Evolutionary conservation across 2,888 invertebrate genomes (phyloP), one percentile per base, ranked within the genome.

Genomic region (Tineola bisselliella): DNA sequence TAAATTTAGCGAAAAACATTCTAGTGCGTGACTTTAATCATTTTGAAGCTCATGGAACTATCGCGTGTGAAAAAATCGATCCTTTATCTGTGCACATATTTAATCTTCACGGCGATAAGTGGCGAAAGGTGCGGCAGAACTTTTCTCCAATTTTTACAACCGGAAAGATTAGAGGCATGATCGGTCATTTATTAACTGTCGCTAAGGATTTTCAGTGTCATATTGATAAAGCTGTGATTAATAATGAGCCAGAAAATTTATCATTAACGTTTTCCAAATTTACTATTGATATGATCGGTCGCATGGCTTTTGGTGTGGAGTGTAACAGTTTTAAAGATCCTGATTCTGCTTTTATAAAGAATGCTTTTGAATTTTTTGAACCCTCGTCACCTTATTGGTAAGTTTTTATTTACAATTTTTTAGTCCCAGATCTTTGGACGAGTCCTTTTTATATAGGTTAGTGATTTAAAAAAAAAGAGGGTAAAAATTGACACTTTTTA

Each of bases 11-110:
- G 1, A 90, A 90, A 65, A 79, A 87, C 60, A 81, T 92, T 17
- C 70, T 92, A 66, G 84, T 88, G 54, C 88, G 86, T 66, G 91
- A 92, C 69, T 92, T 91, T 65, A 81, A 80, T 11, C 79, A 90
- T 71, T 92, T 93, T 65, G 88, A 89, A 71, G 91, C 92, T 66
- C 89, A 91, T 58, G 92, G 91, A 0, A 79, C 88, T 25, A 33
- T 58, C 11, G 61, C 79, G 59, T 84, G 89, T 64, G 87, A 88
- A 66, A 68, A 82, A 44, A 74, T 77, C 60, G 88, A 89, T 72
- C 88, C 87, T 0, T 61, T 89, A 48, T 78, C 84, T 58, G 82
- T 76, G 0, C 84, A 84, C 70, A 67, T 90, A 1, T 88, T 89
- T 65, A 70, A 77, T 44, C 65, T 81, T 43, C 70, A 74, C 15